Evolutionary conservation across 2,797 vertebrate genomes (phyloP), one percentile per base, ranked within the genome.

Genomic region (Scolopax bukidnonensis): DNA sequence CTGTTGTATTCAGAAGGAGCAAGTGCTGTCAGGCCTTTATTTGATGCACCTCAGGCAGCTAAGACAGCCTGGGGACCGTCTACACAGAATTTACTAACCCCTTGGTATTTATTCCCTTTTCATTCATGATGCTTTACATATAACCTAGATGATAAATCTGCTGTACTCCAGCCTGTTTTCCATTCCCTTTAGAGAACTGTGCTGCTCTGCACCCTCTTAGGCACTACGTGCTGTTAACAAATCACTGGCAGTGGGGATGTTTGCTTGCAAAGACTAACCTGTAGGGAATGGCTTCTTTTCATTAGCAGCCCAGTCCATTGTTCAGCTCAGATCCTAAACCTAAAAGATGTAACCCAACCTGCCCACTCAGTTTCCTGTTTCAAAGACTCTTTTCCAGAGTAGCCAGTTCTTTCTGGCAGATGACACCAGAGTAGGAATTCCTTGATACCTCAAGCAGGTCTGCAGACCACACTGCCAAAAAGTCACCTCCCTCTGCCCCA

Each of bases 221-320:
- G 86, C 65, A 48, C 73, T 6, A 3, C 0, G 0, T 38, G 87
- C 79, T 63, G 32, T 9, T 71, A 78, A 71, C 76, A 86, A 75
- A 81, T 75, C 61, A 33, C 53, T 51, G 21, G 41, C 28, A 68
- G 64, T 8, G 0, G 19, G 32, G 48, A 28, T 74, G 75, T 83
- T 84, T 88, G 65, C 84, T 88, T 93, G 79, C 83, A 84, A 41
- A 91, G 68, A 32, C 36, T 28, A 51, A 71, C 82, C 79, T 88
- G 78, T 11, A 48, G 87, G 68, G 53, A 91, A 81, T 2, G 28
- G 45, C 60, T 89, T 47, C 4, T 87, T 89, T 80, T 91, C 56
- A 16, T 48, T 16, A 85, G 36, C 84, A 94, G 53, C 71, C 63
- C n/a, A 13, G 36, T 20, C 51, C 70, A 1, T 43, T 61, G 68